Evolutionary conservation across 1,140 invertebrate species (phyloP).

Genomic region (Bathynomus jamesi): DNA sequence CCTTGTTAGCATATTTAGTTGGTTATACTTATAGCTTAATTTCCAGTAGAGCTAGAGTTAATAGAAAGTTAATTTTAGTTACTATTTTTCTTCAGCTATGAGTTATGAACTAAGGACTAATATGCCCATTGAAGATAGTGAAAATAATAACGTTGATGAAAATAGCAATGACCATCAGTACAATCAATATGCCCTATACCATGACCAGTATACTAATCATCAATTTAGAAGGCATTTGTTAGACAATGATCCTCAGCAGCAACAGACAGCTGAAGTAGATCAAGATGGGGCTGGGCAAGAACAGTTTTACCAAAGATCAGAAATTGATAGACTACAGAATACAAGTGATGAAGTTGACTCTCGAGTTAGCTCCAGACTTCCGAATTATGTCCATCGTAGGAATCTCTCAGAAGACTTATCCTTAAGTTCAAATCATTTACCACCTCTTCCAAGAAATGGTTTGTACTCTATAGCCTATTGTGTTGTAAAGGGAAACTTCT

Average conservation of each 20-base stretch:
- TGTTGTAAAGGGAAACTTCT: no score
- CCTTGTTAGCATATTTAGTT: no score
- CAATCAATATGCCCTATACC: not conserved
- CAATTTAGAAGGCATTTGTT: not conserved
- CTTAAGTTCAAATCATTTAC: not conserved
- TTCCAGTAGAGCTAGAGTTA: no score
- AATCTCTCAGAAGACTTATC: not conserved
- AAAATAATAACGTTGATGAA: constrained; percentile 1
- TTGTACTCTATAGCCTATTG: no score
- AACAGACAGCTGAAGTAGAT: not conserved
- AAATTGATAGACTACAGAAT: no score
- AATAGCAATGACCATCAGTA: not conserved
- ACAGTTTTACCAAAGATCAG: no score
- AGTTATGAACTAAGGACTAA: not conserved
- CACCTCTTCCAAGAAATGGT: not conserved
- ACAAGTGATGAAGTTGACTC: not conserved
- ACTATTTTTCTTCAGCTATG: not conserved
- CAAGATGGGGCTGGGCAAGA: not conserved
- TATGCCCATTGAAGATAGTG: not conserved
- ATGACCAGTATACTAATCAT: not conserved
- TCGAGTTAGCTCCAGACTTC: not conserved
- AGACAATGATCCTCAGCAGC: not conserved
- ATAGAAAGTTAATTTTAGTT: no score
- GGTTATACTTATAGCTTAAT: no score
- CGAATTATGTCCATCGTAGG: not conserved